A percentile compares a stretch with the other conserved stretches of the same genome.
phyloP scores from a whole-genome alignment of 2,888 invertebrate species.

The Mylabris sibirica region DNA sequence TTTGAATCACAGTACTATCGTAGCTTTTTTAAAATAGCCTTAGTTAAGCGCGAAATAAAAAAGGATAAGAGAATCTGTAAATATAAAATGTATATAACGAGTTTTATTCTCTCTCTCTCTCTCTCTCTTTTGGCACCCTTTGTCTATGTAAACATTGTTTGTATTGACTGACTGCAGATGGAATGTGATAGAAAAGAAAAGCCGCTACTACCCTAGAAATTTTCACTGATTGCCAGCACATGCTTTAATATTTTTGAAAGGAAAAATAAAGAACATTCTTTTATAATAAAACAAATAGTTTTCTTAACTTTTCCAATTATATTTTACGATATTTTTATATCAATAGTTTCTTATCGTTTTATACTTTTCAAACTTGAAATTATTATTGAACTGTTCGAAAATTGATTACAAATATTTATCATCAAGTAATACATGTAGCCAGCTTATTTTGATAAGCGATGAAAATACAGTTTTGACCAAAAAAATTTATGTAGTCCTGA shows the following conservation, averaged over 20 bases:
- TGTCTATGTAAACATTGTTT: neutral
- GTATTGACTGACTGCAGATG: neutral
- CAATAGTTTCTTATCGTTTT: neutral
- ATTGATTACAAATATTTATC: neutral
- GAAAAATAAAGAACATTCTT: constrained; percentile 32
- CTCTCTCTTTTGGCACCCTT: neutral
- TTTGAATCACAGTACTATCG: neutral
- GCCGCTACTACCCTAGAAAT: neutral
- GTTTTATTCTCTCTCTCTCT: too few species aligned
- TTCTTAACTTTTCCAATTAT: neutral
- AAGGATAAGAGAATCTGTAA: neutral
- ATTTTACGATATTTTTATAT: neutral
- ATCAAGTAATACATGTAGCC: too few species aligned
- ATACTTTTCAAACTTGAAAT: neutral
- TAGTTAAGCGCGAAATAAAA: neutral
- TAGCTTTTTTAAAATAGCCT: neutral
- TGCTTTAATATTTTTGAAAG: constrained; percentile 9
- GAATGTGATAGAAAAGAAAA: neutral
- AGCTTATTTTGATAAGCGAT: too few species aligned
- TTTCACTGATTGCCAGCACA: neutral
- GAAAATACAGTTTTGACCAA: neutral
- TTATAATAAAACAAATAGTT: constrained; percentile 12
- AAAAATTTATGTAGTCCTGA: neutral
- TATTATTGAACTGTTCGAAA: neutral
- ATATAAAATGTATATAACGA: neutral